Percentiles rank a stretch among this genome's conserved stretches.
Conservation (phyloP, 2,888 invertebrate species). For the Cacoxenus indagator region DNA sequence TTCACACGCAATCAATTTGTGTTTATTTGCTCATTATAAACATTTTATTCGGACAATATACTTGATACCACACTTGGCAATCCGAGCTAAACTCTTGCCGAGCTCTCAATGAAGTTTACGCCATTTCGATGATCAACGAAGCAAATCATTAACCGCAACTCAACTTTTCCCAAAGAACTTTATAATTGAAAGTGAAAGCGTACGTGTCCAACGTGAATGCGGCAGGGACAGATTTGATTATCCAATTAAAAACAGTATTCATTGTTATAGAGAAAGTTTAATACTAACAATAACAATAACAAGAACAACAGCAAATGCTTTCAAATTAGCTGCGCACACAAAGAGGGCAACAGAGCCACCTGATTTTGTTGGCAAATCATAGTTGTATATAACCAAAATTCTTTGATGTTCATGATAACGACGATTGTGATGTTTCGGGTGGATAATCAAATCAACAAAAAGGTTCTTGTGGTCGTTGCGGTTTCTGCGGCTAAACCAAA, state of each 20-base stretch:
- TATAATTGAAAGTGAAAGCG: slow-evolving; percentile 15
- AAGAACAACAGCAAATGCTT: neutral
- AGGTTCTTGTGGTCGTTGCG: neutral
- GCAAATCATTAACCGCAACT: slow-evolving; percentile 54
- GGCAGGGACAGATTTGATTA: neutral
- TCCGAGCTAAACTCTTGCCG: slow-evolving; percentile 32
- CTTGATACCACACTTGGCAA: slow-evolving; percentile 24
- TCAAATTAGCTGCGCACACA: neutral
- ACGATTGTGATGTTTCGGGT: neutral
- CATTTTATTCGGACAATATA: slow-evolving; percentile 28
- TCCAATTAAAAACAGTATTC: neutral
- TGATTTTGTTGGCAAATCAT: neutral
- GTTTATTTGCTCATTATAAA: slow-evolving; percentile 52
- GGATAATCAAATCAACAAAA: slow-evolving; percentile 1
- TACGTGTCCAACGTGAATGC: slow-evolving; percentile 41
- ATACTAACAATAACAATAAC: too few species aligned
- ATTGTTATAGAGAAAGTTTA: too few species aligned
- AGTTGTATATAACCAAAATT: neutral
- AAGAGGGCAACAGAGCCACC: neutral
- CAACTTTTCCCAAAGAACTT: slow-evolving; percentile 6
- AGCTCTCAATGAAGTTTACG: slow-evolving; percentile 38
- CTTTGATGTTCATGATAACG: neutral
- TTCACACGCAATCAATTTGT: slow-evolving; percentile 48
- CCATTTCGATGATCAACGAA: slow-evolving; percentile 56
- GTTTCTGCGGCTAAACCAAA: too few species aligned